phyloP scores from a whole-genome alignment of 64 coral and sea anemone species.

The Montipora cactus region DNA sequence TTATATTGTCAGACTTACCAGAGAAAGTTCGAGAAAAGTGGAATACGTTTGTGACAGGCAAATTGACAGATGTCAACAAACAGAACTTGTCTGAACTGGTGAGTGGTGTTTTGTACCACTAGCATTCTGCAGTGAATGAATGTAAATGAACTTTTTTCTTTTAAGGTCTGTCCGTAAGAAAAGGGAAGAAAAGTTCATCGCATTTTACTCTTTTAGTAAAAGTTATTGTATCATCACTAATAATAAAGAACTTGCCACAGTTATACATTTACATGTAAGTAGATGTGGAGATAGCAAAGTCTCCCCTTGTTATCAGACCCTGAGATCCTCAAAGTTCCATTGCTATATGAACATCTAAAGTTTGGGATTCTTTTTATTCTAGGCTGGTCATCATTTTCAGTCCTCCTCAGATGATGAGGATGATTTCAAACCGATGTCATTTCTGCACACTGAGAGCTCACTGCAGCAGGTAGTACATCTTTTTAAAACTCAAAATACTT shows the following conservation, averaged over 20 bases:
- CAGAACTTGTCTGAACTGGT: slow-evolving; percentile 95
- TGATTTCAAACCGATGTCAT: slow-evolving; percentile 94
- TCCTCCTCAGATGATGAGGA: slow-evolving; percentile 96
- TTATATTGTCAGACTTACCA: slow-evolving; percentile 74
- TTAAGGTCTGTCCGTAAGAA: too few species aligned
- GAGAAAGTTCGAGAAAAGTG: slow-evolving; percentile 93
- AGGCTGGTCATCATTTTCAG: slow-evolving; percentile 96
- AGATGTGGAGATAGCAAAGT: too few species aligned
- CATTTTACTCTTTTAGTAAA: too few species aligned
- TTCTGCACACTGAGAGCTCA: slow-evolving; percentile 91
- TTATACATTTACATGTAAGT: too few species aligned
- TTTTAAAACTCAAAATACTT: too few species aligned
- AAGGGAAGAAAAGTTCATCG: too few species aligned
- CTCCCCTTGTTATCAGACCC: too few species aligned
- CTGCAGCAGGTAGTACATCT: slow-evolving; percentile 81
- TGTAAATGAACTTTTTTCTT: too few species aligned
- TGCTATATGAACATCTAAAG: not conserved
- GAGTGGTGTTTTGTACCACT: not conserved
- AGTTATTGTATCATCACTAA: too few species aligned
- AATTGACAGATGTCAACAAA: slow-evolving; percentile 95
- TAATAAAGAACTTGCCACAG: too few species aligned
- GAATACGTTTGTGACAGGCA: slow-evolving; percentile 95
- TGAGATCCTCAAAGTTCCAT: not conserved
- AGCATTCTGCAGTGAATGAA: too few species aligned
- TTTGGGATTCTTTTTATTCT: not conserved